Base-by-base conservation (phyloP, 1,140 invertebrate species). In the Oscheius sp. region DNA sequence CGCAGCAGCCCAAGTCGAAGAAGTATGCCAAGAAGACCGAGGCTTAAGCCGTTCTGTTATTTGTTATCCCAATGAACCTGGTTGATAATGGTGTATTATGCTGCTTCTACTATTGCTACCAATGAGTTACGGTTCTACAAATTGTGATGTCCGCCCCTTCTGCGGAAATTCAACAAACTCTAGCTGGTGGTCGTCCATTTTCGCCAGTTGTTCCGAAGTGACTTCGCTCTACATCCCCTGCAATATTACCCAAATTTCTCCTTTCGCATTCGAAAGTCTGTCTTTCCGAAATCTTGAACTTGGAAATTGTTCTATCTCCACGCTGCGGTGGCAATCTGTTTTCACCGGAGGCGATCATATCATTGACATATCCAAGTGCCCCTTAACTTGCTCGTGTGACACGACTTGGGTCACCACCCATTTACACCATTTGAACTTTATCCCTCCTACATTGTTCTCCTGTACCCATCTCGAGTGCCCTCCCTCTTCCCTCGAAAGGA, bases 1-100 rank as follows among this genome's bases (percentile, higher is more conserved):
- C 70, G 61, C 61, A 64, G 26, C 29, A 49, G 38, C 62, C 62
- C 31, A 71, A 63, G 62, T 18, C 62, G 4, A 42, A 64, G 62
- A 65, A 65, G 63, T 10, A 34, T 35, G 45, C 34, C 23, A 45
- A 68, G 26, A 64, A 64, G 59, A 42, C 70, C 28, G 61, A 63
- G 18, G 70, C 70, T 29, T 73, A 73, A 73, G 18, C 13, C 63
- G 31, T 13, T 23, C 15, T 26, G 49, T 55, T 23, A 23, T 55
- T 55, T 13, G 7, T 55, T 23, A 7, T 20, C 7, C 23, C 15
- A 55, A 55, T 7, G 49, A 55, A 55, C n/a, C 23, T 55, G 49
- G 49, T 55, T 55, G 23, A 55, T 55, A 55, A 55, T 55, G 49
- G 7, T 7, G 7, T 55, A 55, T 55, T 55, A 55, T 55, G 49